Percentiles rank a stretch among this genome's conserved stretches.
These are phyloP conservation scores for Athene noctua DNA, from an alignment of 2,113 vertebrate species.

Conservation along the genomic window DNA sequence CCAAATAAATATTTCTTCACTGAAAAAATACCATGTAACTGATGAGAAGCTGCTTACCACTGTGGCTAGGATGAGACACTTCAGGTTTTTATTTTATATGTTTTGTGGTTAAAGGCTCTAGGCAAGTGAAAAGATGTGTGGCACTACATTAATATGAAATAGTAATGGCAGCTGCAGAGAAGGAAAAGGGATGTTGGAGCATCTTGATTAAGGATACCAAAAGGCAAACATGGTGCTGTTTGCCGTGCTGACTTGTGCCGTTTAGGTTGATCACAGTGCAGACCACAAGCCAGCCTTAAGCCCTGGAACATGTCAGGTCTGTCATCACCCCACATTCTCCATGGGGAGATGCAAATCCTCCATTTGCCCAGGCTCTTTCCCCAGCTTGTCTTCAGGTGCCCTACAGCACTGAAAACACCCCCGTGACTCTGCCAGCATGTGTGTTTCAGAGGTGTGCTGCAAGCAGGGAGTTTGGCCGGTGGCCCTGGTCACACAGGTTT, in stretches of 20 bases:
- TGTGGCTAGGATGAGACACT: not conserved
- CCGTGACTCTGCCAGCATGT: rapidly evolving
- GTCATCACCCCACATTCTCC: rapidly evolving
- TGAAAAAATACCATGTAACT: not conserved
- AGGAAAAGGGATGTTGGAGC: not conserved
- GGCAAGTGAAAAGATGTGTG: not conserved
- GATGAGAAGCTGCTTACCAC: not conserved
- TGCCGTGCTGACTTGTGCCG: not conserved
- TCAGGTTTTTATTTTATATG: not conserved
- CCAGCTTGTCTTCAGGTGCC: not conserved
- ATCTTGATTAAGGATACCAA: not conserved
- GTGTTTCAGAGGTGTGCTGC: not conserved
- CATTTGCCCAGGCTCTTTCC: not conserved
- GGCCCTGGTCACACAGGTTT: rapidly evolving
- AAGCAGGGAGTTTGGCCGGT: not conserved
- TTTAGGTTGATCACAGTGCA: rapidly evolving
- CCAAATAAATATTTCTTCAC: not conserved
- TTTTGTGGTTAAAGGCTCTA: not conserved
- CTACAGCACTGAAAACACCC: not conserved
- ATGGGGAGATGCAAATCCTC: not conserved
- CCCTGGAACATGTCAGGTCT: rapidly evolving
- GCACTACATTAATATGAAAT: not conserved
- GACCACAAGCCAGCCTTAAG: not conserved
- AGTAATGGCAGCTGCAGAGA: not conserved
- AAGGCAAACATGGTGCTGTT: not conserved